Base-by-base conservation (phyloP, 2,113 vertebrate genomes). In the Solenodon paradoxus region DNA sequence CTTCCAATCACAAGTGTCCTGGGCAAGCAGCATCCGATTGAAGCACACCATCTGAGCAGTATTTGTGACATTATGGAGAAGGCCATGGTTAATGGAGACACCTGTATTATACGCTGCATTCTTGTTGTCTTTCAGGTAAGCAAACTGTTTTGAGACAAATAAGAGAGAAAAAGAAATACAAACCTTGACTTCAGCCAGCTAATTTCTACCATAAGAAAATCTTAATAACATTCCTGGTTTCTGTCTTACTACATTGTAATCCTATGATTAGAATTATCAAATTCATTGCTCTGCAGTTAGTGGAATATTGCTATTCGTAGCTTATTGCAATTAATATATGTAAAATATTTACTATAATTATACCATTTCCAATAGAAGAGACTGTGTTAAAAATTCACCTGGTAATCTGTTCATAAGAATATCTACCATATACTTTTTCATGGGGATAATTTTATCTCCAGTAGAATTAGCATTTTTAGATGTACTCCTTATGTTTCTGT, bases 51-150 rank as follows among this genome's bases (percentile, higher is more conserved):
- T 96, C 99, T 99, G 55, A 99, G 99, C 99, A 99, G 99, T 93
- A 99, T 99, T 97, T 99, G 99, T 96, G 99, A 99, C 98, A 99
- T 99, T 71, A 99, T 99, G 99, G 99, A 99, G 96, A 99, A 99
- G 97, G 99, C 99, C 92, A 99, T 99, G 99, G 99, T 99, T 82
- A 99, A 99, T 28, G 99, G 99, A 20, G 99, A 99, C 69, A 99
- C 99, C 20, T 99, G 99, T 97, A 99, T 99, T 93, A 99, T 99
- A 97, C 99, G 99, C 98, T 99, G 99, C 98, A 99, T 99, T 97
- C 98, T 99, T 57, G 99, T 99, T 38, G 99, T 99, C 95, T 99
- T 99, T 97, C 99, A 99, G 99, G 99, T 99, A 94, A 61, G 38
- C 38, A 16, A 4, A 1, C n/a, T 15, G 19, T 69, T 88, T 9